Conservation (phyloP, 2,113 vertebrate genomes). For the Athene noctua region DNA sequence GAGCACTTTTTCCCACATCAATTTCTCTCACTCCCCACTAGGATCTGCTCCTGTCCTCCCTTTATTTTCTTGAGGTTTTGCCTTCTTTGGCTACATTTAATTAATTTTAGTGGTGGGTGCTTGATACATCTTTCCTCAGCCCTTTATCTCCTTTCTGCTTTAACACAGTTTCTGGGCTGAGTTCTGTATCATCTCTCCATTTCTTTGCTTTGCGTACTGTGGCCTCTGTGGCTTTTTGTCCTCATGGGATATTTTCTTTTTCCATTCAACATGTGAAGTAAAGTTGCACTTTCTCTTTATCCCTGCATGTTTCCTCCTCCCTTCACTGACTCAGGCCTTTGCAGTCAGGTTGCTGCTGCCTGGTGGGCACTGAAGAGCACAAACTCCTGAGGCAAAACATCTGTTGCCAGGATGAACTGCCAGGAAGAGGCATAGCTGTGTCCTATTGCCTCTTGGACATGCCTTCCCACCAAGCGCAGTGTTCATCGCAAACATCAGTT, state of each 20-base stretch:
- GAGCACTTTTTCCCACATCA: not conserved
- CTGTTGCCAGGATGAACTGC: constrained; percentile 14
- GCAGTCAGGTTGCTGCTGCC: constrained; percentile 2
- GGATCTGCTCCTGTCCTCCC: not conserved
- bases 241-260: not conserved
- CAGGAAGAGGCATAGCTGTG: not conserved
- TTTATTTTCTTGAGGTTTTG: not conserved
- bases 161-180: not conserved
- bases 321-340: not conserved
- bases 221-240: not conserved
- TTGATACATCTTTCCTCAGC: not conserved
- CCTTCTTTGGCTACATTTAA: not conserved
- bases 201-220: not conserved
- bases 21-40: not conserved
- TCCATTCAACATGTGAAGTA: not conserved
- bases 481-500: not conserved
- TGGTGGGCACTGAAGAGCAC: not conserved
- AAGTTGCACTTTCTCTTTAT: not conserved
- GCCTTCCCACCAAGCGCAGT: not conserved
- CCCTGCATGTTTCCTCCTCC: not conserved
- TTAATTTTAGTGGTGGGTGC: not conserved
- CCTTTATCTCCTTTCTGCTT: not conserved
- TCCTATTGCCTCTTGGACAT: not conserved
- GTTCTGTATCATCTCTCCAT: not conserved
- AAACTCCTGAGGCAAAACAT: constrained; percentile 20